Base-by-base conservation (phyloP, 2,113 vertebrate species). In the Oplegnathus fasciatus region DNA sequence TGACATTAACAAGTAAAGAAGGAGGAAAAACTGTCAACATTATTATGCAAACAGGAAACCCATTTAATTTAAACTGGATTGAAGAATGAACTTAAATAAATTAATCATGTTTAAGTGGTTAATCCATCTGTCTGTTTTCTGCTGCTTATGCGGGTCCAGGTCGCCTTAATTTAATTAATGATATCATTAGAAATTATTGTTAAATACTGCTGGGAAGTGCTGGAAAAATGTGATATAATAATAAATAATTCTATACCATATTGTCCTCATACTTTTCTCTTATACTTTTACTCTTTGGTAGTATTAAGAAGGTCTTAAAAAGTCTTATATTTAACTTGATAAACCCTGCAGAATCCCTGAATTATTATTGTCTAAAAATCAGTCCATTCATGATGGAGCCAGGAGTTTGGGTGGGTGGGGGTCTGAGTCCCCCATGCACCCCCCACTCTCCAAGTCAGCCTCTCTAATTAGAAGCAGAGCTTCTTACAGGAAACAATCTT, bases 401-500 rank as follows among this genome's bases (percentile, higher is more conserved):
- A 24, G 50, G 60, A 46, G 50, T 84, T 79, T 77, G 30, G 26
- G 55, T 57, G 55, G 28, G 54, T 57, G 57, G 78, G 37, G 70
- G 69, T 87, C 74, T 85, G 60, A 84, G 74, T 77, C 26, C 86
- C 79, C 20, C 9, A 0, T 68, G 54, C 30, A 58, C 66, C 69
- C 54, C 44, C n/a, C 28, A 57, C 74, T 62, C 80, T 71, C 30
- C 6, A 34, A 73, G 82, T 85, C 77, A 83, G 79, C 57, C 60
- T 82, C 90, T 84, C 64, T 92, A 90, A 92, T 93, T 91, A 92
- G 90, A 92, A 91, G 44, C 92, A 93, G 91, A 92, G 91, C 91
- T 84, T 87, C 93, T 93, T 93, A 93, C 86, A 92, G 91, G 90
- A 94, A 94, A 88, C 92, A 90, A 88, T 94, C 88, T 91, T 92